Evolutionary conservation across 1,140 invertebrate genomes (phyloP), one percentile per base, ranked within the genome.

Genomic region (Meloidogyne hapla): DNA sequence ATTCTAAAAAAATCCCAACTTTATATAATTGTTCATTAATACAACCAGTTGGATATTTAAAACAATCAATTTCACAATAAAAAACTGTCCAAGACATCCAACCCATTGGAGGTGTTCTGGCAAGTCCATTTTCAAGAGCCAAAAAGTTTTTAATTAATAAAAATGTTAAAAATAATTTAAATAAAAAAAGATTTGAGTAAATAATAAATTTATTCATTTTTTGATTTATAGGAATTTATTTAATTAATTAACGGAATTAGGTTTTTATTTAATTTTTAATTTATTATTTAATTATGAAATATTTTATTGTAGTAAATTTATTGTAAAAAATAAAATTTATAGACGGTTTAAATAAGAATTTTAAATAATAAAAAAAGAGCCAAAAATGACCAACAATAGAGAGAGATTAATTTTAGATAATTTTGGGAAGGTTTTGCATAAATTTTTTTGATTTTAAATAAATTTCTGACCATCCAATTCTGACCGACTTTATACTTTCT

Each of bases 71-170:
- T 85, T 95, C 94, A 86, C 94, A 96, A 70, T 93, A 90, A 88
- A 94, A 96, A 77, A 93, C 88, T 84, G 94, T 93, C 94, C 94
- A 96, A 26, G 94, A 92, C 76, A 96, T 90, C 94, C 94, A 96
- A 25, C 92, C 92, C 92, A 93, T 75, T n/a, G 74, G 74, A 18
- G 74, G 74, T 28, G 65, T 68, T 40, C 74, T 75, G 10, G 48
- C 48, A 56, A 56, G 48, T n/a, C 48, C 48, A 56, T 56, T 56
- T 56, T 56, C 48, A 8, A 56, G n/a, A 8, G 48, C 18, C n/a
- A 56, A 56, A n/a, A 56, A n/a, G n/a, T 56, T 56, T 5, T 56
- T 56, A 56, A 5, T n/a, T 6, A 56, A 56, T n/a, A 56, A n/a
- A 56, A 56, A n/a, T 8, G n/a, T n/a, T n/a, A 56, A n/a, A n/a